Base-by-base conservation (phyloP, 2,797 vertebrate species). In the Eulemur albifrons region DNA sequence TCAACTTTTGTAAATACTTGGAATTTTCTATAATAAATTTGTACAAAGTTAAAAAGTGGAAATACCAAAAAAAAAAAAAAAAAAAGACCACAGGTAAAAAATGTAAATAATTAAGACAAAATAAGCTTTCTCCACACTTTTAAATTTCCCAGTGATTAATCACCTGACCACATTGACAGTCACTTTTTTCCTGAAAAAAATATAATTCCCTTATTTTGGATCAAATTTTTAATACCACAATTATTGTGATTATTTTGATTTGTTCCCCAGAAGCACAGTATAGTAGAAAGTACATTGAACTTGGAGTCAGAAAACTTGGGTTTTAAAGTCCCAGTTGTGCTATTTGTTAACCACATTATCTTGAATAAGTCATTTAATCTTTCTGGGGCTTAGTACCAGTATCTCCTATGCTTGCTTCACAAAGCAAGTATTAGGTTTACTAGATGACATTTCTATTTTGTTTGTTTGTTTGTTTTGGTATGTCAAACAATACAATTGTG, bases 71-170 rank as follows among this genome's bases (percentile, higher is more conserved):
- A 57, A 50, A 23, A 23, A 75, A 32, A 63, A 32, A 25, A 65
- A 57, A 50, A 23, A 23, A 75, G 4, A 25, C 52, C 15, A 89
- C 82, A 61, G 45, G 43, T 84, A 0, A 14, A 61, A 87, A 91
- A 73, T 89, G 6, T 92, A 91, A 86, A 86, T 73, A 75, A 89
- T 90, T n/a, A 57, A 76, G 86, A 80, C 23, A 70, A 91, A 83
- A 40, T 18, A 43, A 15, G 11, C 25, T 75, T 76, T 72, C 23
- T 50, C 35, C 7, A 12, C 52, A 61, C 48, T 88, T 95, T 45
- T 8, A 61, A 70, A 90, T 75, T 88, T 45, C 30, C 32, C 38
- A 67, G 13, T 91, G 93, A 80, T 86, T 80, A 88, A 65, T 81
- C 35, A 77, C 45, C 18, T 81, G 80, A 61, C 48, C 12, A 40